Evolutionary conservation across 2,797 vertebrate species (phyloP), one percentile per base, ranked within the genome.

Genomic region (Pseudomugil tenellus): DNA sequence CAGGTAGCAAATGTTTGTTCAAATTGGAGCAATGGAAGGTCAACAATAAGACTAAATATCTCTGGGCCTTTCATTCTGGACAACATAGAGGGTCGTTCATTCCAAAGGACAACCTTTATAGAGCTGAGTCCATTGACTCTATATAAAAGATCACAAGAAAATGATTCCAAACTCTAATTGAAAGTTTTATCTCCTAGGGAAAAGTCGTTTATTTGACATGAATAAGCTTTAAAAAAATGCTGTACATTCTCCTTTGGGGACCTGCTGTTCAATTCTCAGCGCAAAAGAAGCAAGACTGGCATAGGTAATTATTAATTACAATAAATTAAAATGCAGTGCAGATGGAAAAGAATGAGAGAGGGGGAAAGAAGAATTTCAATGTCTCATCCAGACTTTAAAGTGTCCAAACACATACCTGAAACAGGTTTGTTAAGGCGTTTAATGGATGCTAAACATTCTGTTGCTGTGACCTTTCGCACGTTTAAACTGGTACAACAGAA

Each of bases 31-130:
- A 31, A 80, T 10, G 16, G 28, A 70, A 72, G 70, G 72, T 77
- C 58, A 58, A 26, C 51, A 61, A 48, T 57, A 52, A 0, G 25
- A 43, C 3, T 13, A 26, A 63, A 77, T 48, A 21, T 48, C 52
- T 62, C 52, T 70, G 64, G 59, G 62, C 51, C 75, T 81, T 82
- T 81, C 43, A 67, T 53, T 79, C 64, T 60, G 35, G 51, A 55
- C 72, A 78, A 70, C 28, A 61, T 51, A 32, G 1, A 17, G 58
- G 31, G 46, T 35, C 39, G 21, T 73, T 54, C 54, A 37, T 71
- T 64, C 34, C 34, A 12, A 65, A 63, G 58, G 28, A 19, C 23
- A 13, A 16, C 21, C 39, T 55, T 70, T 57, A 59, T 76, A 74
- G 23, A 78, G 68, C 51, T 80, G 32, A 6, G 29, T 31, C 29